Conservation (phyloP, 2,113 vertebrate genomes). For the Campylomormyrus tamandua region DNA sequence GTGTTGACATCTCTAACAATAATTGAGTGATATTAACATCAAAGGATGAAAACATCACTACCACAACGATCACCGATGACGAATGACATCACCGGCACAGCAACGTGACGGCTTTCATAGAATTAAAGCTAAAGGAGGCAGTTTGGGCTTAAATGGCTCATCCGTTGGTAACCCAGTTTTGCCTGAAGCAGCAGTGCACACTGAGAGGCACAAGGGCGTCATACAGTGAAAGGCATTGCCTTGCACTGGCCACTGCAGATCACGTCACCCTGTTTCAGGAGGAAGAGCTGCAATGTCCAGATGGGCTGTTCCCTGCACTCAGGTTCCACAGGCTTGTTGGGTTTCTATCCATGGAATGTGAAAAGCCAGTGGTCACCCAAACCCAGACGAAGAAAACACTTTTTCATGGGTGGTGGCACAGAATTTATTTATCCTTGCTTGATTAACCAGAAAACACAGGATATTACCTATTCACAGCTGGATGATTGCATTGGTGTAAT, state of each 20-base stretch:
- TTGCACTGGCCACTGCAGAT: not conserved
- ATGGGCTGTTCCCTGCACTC: not conserved
- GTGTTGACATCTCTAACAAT: not conserved
- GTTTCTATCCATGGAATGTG: constrained; percentile 15
- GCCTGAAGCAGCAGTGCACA: not conserved
- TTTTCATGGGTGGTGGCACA: not conserved
- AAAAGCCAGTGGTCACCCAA: constrained; percentile 8
- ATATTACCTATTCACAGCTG: not conserved
- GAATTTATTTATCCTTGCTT: not conserved
- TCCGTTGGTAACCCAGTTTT: not conserved
- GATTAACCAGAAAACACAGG: not conserved
- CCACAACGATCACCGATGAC: not conserved
- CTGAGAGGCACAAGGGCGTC: not conserved
- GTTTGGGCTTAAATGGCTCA: not conserved
- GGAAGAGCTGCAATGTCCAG: not conserved
- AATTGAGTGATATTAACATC: not conserved
- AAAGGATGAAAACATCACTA: not conserved
- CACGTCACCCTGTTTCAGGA: not conserved
- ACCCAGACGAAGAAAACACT: constrained; percentile 13
- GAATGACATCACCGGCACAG: not conserved
- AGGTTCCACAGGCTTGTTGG: constrained; percentile 21
- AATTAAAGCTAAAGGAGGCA: not conserved
- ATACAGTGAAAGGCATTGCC: not conserved
- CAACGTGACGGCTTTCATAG: not conserved
- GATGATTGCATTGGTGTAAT: not conserved